phyloP scores from a whole-genome alignment of 2,888 invertebrate genomes.

The Caenorhabditis afra region DNA sequence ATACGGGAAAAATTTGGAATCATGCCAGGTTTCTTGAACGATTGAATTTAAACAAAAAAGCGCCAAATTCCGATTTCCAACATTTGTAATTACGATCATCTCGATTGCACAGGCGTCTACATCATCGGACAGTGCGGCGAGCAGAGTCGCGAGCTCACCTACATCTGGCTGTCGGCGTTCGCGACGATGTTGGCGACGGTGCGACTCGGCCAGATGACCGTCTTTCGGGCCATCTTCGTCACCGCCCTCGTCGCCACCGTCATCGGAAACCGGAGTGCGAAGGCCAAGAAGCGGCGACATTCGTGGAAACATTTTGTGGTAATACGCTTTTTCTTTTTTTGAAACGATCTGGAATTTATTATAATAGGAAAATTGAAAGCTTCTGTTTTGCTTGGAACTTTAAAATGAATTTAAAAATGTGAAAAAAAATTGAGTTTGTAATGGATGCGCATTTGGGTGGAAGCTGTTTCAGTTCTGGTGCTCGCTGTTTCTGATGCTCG shows the following conservation, averaged over 20 bases:
- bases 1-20: too few relatives aligned
- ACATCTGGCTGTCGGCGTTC: constrained; percentile 64
- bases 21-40: too few relatives aligned
- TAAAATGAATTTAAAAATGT: too few relatives aligned
- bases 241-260: constrained; percentile 60
- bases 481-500: constrained; percentile 57
- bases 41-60: too few relatives aligned
- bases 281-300: constrained; percentile 29
- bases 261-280: constrained; percentile 65
- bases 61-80: too few relatives aligned
- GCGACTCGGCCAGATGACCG: constrained; percentile 25
- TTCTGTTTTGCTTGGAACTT: too few relatives aligned
- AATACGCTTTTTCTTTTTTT: too few relatives aligned
- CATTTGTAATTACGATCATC: too few relatives aligned
- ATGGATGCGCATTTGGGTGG: too few relatives aligned
- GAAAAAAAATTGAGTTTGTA: too few relatives aligned
- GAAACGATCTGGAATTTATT: too few relatives aligned
- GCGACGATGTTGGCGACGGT: constrained; percentile 59
- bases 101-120: constrained; percentile 67
- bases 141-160: constrained; percentile 60
- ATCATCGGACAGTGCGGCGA: constrained; percentile 66
- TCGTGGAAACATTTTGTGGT: constrained; percentile 63
- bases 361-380: too few relatives aligned
- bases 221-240: constrained; percentile 49
- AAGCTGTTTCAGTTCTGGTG: constrained; percentile 60